Base-by-base conservation (phyloP, 92 coral and sea anemone genomes). In the Epizoanthus rinbou region DNA sequence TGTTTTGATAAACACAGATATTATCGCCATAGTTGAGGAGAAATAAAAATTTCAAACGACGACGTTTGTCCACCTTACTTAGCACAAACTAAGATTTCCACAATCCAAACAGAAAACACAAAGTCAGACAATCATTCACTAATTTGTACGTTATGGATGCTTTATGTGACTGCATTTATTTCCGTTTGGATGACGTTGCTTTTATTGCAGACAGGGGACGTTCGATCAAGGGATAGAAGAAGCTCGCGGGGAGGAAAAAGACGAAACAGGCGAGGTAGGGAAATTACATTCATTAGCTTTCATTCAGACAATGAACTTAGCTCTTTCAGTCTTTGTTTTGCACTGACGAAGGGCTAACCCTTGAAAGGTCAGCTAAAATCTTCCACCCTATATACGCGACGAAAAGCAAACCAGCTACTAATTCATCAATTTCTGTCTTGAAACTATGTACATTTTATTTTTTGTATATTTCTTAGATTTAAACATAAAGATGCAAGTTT, bases 221-320 rank as follows among this genome's bases (percentile, higher is more conserved):
- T 39, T 84, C 5, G 4, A 8, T 15, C 57, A 25, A 60, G 85
- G 31, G 64, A 28, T 43, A 56, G 23, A 52, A 62, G 70, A 52
- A 65, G 68, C 59, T 35, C 39, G 24, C n/a, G 59, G 75, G 93
- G 92, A 31, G 79, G 74, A 37, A 86, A 85, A n/a, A 93, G 94
- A 60, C 86, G 88, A 53, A 85, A 72, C 43, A 87, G 87, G 18
- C 88, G 88, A 84, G 95, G 97, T 83, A 86, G 45, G 37, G 22
- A 18, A 21, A 71, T 1, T 13, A 11, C 14, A 50, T 50, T 28
- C 31, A 28, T 28, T 28, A 28, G 31, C 31, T 28, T 37, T 50
- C 11, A 50, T 50, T 50, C 54, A 50, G 54, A 10, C 16, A 50
- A 50, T 50, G 54, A 10, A 9, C 54, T 9, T 50, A 13, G 54